Conservation (phyloP, 2,113 vertebrate species). For the Mormyrus lacerda region DNA sequence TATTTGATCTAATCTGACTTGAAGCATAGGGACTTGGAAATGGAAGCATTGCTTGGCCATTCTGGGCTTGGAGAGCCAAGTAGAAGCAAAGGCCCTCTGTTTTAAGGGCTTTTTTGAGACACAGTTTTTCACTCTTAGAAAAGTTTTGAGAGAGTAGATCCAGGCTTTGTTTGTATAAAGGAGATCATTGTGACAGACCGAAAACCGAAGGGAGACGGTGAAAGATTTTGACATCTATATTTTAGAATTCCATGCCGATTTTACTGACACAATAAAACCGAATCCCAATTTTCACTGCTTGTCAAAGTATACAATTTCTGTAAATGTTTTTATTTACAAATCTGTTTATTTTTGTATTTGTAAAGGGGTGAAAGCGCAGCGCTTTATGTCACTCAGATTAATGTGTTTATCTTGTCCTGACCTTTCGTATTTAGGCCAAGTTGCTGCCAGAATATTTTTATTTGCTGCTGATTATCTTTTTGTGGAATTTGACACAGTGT, state of each 20-base stretch:
- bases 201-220: neutral
- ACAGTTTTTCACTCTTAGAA: neutral
- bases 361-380: neutral
- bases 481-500: neutral
- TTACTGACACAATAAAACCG: neutral
- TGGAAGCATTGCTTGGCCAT: neutral
- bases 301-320: neutral
- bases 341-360: conserved; percentile 1
- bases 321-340: neutral
- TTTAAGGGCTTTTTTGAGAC: neutral
- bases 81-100: neutral
- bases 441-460: neutral
- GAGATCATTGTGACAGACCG: neutral
- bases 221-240: conserved; percentile 20
- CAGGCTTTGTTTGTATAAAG: neutral
- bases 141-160: neutral
- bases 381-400: neutral
- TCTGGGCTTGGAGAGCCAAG: neutral
- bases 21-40: neutral
- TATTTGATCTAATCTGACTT: conserved; percentile 7
- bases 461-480: neutral
- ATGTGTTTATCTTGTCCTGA: neutral
- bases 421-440: neutral
- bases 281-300: conserved; percentile 7
- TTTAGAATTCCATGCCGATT: conserved; percentile 2